Evolutionary conservation across 2,888 invertebrate species (phyloP).

Genomic region (Callinectes sapidus): DNA sequence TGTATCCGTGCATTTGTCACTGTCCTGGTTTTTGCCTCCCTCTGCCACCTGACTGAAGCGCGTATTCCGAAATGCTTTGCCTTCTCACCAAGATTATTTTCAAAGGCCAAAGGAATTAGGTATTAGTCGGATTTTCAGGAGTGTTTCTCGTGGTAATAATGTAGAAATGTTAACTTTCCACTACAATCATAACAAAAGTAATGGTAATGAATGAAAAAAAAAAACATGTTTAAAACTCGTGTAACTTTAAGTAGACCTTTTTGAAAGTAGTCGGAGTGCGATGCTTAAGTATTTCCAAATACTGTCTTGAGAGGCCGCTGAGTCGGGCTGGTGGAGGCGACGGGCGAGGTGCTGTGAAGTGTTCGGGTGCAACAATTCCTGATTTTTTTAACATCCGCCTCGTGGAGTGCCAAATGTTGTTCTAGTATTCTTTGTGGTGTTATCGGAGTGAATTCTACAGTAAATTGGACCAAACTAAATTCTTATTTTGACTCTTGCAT

Average conservation of each 20-base stretch:
- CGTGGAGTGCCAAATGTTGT: not conserved
- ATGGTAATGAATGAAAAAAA: too few species aligned
- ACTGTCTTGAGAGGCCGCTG: not conserved
- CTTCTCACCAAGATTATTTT: too few species aligned
- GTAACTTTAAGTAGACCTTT: too few species aligned
- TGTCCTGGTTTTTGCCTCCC: not conserved
- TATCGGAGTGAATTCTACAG: constrained; percentile 6
- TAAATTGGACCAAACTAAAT: not conserved
- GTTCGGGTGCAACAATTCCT: not conserved
- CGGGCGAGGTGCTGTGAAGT: not conserved
- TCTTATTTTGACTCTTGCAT: not conserved
- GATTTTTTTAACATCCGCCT: not conserved
- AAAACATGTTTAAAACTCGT: too few species aligned
- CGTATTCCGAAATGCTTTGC: too few species aligned
- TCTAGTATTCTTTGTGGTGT: constrained; percentile 22
- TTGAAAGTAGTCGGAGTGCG: too few species aligned
- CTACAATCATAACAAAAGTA: too few species aligned
- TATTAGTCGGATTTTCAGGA: too few species aligned
- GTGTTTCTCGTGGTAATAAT: too few species aligned
- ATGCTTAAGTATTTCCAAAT: not conserved
- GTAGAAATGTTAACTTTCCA: too few species aligned
- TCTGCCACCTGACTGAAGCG: not conserved
- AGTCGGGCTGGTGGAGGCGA: not conserved
- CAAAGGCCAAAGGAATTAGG: too few species aligned
- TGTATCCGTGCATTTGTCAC: not conserved